Evolutionary conservation across 2,113 vertebrate genomes (phyloP), one percentile per base, ranked within the genome.

Genomic region (Cyanoramphus novaezelandiae): DNA sequence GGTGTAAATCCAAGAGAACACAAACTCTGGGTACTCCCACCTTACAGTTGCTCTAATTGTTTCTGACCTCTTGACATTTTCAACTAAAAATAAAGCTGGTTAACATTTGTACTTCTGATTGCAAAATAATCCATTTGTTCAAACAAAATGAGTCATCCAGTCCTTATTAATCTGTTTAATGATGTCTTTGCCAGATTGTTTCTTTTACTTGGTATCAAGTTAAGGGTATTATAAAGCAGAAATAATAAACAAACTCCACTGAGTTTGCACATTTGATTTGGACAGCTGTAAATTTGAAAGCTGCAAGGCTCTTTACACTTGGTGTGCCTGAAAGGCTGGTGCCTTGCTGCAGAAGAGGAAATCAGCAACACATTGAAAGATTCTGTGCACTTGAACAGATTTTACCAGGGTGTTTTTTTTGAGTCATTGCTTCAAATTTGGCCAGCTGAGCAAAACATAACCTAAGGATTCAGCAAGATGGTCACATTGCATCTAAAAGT

Each of bases 71-170:
- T 80, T 96, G 96, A 93, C 95, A 96, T 95, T 95, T 95, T 86
- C 82, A 89, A 92, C 96, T 97, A 97, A 97, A 97, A 97, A 97
- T 97, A 97, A 97, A 95, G 95, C 76, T 86, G 87, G 95, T 93
- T 95, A 96, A 97, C 95, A 96, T 97, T 98, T 97, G 92, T 94
- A 90, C 95, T 94, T 46, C 92, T 93, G 95, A 95, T 97, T 97
- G 96, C 96, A 97, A 97, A 97, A 97, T 91, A 92, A 96, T 94
- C 88, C 83, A 59, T 93, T 96, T 96, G 93, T 94, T 97, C 94
- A 97, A 96, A 94, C 97, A 97, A 80, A 95, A 57, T 96, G 86
- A 95, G 89, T 96, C 95, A 96, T 70, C 81, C 74, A 89, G 93
- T 75, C 82, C 78, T 62, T 93, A 87, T 94, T 97, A 96, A 97